A percentile compares a stretch with the other conserved stretches of the same genome.
phyloP scores from a whole-genome alignment of 2,888 invertebrate genomes.

The Asteroscopus sphinx region DNA sequence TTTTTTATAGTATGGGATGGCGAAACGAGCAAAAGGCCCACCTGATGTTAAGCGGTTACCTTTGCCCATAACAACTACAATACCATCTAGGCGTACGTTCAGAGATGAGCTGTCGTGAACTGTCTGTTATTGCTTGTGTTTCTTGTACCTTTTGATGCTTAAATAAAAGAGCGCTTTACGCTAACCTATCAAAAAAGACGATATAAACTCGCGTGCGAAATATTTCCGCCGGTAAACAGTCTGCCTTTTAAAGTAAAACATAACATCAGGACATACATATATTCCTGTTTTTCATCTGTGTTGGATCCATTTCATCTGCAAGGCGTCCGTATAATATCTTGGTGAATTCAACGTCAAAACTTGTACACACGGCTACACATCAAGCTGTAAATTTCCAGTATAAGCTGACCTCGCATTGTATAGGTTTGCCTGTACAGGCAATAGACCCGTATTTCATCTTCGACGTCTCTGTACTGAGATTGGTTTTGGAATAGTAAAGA shows the following conservation, averaged over 20 bases:
- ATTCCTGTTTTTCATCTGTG: not conserved
- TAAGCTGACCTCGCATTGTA: too few relatives aligned
- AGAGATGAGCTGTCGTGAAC: too few relatives aligned
- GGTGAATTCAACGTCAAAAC: conserved; percentile 8
- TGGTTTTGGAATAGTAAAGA: conserved; percentile 30
- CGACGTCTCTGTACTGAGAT: conserved; percentile 21
- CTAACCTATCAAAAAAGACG: not conserved
- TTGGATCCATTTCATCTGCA: conserved; percentile 23
- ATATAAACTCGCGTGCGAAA: not conserved
- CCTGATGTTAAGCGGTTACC: too few relatives aligned
- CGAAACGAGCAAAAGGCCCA: too few relatives aligned
- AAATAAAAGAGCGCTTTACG: not conserved
- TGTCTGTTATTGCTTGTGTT: too few relatives aligned
- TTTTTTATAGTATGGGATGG: too few relatives aligned
- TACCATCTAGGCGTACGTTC: too few relatives aligned
- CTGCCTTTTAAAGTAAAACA: conserved; percentile 4
- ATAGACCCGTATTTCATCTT: conserved; percentile 10
- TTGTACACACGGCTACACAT: too few relatives aligned
- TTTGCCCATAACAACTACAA: too few relatives aligned
- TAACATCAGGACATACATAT: not conserved
- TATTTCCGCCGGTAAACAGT: not conserved
- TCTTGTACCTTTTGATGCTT: too few relatives aligned
- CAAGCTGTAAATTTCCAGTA: too few relatives aligned
- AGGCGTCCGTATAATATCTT: not conserved
- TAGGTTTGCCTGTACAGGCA: too few relatives aligned